Evolutionary conservation across 2,113 vertebrate genomes (phyloP).

Genomic region (Burhinus oedicnemus): DNA sequence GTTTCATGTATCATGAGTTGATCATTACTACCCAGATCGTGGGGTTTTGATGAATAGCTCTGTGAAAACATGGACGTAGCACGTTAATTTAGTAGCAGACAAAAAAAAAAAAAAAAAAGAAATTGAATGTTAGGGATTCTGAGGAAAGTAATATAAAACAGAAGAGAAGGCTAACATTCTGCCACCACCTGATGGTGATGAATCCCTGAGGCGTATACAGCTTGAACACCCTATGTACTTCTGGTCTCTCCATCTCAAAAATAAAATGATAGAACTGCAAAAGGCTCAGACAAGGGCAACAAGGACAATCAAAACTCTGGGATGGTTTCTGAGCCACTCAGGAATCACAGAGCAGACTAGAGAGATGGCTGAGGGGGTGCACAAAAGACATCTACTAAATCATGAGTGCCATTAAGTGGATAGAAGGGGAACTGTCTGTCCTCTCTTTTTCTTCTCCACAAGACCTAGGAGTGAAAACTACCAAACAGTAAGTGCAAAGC

Average conservation of each 20-base stretch:
- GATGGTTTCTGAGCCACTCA: not conserved
- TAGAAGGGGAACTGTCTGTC: not conserved
- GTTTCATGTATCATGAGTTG: not conserved
- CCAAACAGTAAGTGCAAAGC: not conserved
- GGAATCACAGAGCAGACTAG: not conserved
- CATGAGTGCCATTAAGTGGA: not conserved
- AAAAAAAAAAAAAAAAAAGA: not conserved
- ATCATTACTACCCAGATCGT: not conserved
- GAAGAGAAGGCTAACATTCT: not conserved
- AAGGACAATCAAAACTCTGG: not conserved
- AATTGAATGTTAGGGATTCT: not conserved
- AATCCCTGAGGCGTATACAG: conserved; percentile 18
- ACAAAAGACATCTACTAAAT: not conserved
- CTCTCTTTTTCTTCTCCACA: not conserved
- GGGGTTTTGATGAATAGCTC: not conserved
- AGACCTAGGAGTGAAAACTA: not conserved
- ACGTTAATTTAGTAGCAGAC: not conserved
- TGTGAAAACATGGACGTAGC: not conserved
- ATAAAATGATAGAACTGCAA: not conserved
- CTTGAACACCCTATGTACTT: not conserved
- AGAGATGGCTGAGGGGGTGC: not conserved
- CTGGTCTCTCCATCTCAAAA: not conserved
- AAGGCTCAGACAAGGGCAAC: not conserved
- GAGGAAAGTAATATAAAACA: conserved; percentile 17
- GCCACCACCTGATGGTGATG: not conserved